These are phyloP conservation scores for Selenia dentaria DNA, from an alignment of 2,888 invertebrate genomes.

Conservation along the genomic window DNA sequence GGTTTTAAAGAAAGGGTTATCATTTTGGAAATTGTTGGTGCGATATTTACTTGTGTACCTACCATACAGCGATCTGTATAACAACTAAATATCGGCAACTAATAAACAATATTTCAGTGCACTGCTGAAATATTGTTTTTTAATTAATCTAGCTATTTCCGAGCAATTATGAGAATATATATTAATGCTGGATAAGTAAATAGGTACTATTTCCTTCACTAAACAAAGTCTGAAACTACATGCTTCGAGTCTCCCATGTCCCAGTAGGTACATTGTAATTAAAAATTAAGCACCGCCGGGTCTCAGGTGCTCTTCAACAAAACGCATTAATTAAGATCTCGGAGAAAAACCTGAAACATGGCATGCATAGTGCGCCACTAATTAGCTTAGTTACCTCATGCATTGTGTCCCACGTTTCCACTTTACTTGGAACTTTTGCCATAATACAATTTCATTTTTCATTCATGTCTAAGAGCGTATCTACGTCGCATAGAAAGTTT, in stretches of 20 bases:
- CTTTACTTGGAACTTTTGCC: neutral
- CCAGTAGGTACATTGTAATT: constrained; percentile 52
- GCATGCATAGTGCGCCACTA: constrained; percentile 48
- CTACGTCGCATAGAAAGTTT: constrained; percentile 9
- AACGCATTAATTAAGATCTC: constrained; percentile 70
- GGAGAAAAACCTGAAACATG: constrained; percentile 58
- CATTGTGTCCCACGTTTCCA: constrained; percentile 19
- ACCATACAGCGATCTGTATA: no score
- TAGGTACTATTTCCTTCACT: no score
- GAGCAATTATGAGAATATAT: no score
- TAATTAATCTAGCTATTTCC: no score
- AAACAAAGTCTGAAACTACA: no score
- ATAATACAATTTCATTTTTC: neutral
- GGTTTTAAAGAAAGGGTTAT: no score
- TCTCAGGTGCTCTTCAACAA: constrained; percentile 65
- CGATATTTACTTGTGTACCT: no score
- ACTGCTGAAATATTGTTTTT: no score
- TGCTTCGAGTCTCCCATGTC: constrained; percentile 26
- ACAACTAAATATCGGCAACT: no score
- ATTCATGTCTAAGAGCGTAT: neutral
- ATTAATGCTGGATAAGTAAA: no score
- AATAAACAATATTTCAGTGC: no score
- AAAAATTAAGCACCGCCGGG: constrained; percentile 55
- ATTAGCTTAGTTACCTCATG: constrained; percentile 54
- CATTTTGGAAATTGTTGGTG: no score